Conservation (phyloP, 2,113 vertebrate genomes). For the Plotosus lineatus region DNA sequence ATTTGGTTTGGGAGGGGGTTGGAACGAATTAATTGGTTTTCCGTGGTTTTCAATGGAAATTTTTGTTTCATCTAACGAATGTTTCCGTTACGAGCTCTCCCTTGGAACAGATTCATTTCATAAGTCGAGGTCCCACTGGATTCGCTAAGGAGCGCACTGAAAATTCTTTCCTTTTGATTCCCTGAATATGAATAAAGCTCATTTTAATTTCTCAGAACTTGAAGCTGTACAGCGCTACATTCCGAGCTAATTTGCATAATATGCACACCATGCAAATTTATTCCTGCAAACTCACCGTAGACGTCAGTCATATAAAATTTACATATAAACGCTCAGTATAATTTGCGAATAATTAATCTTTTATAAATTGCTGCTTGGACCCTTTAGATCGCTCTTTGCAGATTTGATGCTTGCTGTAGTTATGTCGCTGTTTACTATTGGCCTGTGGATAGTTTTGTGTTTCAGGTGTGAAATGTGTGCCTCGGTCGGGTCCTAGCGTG, state of each 20-base stretch:
- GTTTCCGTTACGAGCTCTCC: neutral
- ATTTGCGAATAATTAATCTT: neutral
- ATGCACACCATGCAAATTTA: neutral
- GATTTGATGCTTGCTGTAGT: neutral
- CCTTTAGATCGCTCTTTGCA: neutral
- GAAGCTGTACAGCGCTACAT: neutral
- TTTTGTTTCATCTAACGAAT: too few species aligned
- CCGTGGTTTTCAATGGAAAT: too few species aligned
- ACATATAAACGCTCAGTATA: too few species aligned
- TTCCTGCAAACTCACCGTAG: neutral
- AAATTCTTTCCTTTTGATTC: neutral
- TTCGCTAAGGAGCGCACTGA: too few species aligned
- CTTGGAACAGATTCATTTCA: too few species aligned
- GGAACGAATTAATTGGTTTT: too few species aligned
- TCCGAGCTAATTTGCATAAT: neutral
- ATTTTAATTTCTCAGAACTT: neutral
- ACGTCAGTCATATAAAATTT: neutral
- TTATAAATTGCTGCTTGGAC: too few species aligned
- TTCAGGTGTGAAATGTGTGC: neutral
- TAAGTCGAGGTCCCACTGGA: too few species aligned
- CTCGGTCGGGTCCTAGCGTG: neutral
- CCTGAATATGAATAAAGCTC: neutral
- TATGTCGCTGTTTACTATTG: neutral
- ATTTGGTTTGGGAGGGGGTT: too few species aligned
- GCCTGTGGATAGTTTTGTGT: neutral